Base-by-base conservation (phyloP, 2,113 vertebrate genomes). In the Upupa epops region DNA sequence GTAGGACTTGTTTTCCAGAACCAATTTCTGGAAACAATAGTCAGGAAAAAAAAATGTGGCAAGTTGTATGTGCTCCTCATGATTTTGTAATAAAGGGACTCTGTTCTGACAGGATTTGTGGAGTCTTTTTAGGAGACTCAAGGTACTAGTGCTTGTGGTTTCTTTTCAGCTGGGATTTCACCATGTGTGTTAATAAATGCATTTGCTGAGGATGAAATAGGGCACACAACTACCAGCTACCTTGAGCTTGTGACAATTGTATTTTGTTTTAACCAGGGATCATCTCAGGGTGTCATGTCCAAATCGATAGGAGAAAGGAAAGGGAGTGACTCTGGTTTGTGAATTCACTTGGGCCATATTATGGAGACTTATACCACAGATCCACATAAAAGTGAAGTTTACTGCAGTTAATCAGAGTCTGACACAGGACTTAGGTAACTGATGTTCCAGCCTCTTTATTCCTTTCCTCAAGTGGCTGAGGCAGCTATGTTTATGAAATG, bases 1-100 rank as follows among this genome's bases (percentile, higher is more conserved):
- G 78, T 40, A 66, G 60, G 59, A 79, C 85, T 92, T 85, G 59
- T 90, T 92, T 92, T 94, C 81, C 68, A 89, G 84, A 90, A 82
- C 28, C 37, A 63, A 40, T 83, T 95, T 93, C 68, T 94, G 40
- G 56, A 85, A 89, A 83, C 68, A 80, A 12, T 74, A 52, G 66
- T 65, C 19, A 24, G 49, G 51, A 69, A 93, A 84, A 81, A 85
- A 79, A 85, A 79, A 63, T 7, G 46, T 69, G 78, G 32, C 29
- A 72, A 79, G 32, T 76, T 2, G 0, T 76, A 70, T 34, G 64
- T 79, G 36, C 19, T 84, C 52, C 28, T 74, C 37, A 45, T 82
- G 32, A 24, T 83, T 64, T 76, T 55, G 37, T 74, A 83, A 90
- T 83, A 71, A 52, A 49, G 24, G 9, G 31, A 45, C 29, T 70